phyloP scores from a whole-genome alignment of 2,888 invertebrate genomes.

The Caenorhabditis imperialis region DNA sequence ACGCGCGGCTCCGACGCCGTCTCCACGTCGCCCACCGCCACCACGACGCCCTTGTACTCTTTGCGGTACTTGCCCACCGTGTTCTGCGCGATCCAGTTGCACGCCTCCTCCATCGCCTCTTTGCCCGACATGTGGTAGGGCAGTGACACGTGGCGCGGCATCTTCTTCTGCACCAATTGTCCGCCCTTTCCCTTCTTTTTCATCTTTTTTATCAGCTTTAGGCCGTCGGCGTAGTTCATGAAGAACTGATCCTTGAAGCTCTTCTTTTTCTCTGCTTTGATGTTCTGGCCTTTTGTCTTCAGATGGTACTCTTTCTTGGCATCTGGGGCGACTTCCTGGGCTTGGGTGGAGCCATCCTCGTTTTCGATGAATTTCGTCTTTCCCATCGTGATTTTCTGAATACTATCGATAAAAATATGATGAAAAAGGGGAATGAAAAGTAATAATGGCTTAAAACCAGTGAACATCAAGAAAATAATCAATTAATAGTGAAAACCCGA shows the following conservation, averaged over 20 bases:
- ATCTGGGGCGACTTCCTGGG: conserved; percentile 10
- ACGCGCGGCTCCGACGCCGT: conserved; percentile 34
- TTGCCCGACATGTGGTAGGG: conserved; percentile 53
- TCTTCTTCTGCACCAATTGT: conserved; percentile 18
- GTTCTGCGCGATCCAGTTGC: conserved; percentile 45
- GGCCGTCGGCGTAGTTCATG: conserved; percentile 41
- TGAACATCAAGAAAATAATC: neutral
- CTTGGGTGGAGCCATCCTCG: conserved; percentile 17
- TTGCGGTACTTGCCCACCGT: conserved; percentile 47
- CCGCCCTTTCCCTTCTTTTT: conserved; percentile 30
- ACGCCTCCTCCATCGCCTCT: conserved; percentile 37
- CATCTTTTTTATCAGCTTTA: conserved; percentile 31
- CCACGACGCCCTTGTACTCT: conserved; percentile 54
- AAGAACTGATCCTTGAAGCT: conserved; percentile 25
- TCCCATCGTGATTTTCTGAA: conserved; percentile 18
- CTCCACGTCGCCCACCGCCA: conserved; percentile 42
- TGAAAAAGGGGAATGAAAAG: too few relatives aligned
- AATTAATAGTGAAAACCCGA: neutral
- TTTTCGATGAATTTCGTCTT: conserved; percentile 40
- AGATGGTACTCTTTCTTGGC: conserved; percentile 20
- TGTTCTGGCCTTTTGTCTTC: conserved; percentile 17
- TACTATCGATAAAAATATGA: neutral
- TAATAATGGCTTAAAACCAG: too few relatives aligned
- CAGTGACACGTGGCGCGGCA: conserved; percentile 38
- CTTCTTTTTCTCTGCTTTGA: conserved; percentile 19